These are phyloP conservation scores for Pyrrhosoma nymphula DNA, from an alignment of 2,888 invertebrate species.

Conservation along the genomic window DNA sequence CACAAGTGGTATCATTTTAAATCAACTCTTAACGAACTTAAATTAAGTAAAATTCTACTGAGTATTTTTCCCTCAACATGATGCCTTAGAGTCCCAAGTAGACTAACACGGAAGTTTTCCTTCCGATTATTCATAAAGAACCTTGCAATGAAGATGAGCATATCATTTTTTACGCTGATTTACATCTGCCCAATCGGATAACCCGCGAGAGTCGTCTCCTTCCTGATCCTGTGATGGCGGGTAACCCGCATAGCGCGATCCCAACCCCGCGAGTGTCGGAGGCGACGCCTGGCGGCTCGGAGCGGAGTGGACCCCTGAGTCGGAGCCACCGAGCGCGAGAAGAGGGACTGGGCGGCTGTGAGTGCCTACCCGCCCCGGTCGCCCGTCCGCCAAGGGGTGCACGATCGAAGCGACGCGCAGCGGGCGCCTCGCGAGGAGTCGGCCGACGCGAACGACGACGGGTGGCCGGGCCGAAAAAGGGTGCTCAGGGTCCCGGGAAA, in stretches of 20 bases:
- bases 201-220: neutral
- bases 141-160: too few species aligned
- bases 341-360: neutral
- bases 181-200: neutral
- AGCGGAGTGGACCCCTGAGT: neutral
- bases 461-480: neutral
- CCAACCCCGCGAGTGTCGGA: neutral
- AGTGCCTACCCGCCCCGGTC: neutral
- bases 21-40: too few species aligned
- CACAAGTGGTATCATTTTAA: too few species aligned
- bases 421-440: slow-evolving; percentile 56
- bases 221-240: neutral
- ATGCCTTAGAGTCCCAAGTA: too few species aligned
- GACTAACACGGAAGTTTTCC: too few species aligned
- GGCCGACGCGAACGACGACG: neutral
- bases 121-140: too few species aligned
- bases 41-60: too few species aligned
- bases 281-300: slow-evolving; percentile 39
- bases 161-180: neutral
- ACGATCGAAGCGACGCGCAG: slow-evolving; percentile 61
- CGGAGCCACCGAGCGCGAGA: neutral
- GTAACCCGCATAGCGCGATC: slow-evolving; percentile 45
- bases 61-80: too few species aligned
- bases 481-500: neutral
- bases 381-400: neutral